Evolutionary conservation across 2,113 vertebrate genomes (phyloP), one percentile per base, ranked within the genome.

Genomic region (Oncorhynchus tshawytscha): DNA sequence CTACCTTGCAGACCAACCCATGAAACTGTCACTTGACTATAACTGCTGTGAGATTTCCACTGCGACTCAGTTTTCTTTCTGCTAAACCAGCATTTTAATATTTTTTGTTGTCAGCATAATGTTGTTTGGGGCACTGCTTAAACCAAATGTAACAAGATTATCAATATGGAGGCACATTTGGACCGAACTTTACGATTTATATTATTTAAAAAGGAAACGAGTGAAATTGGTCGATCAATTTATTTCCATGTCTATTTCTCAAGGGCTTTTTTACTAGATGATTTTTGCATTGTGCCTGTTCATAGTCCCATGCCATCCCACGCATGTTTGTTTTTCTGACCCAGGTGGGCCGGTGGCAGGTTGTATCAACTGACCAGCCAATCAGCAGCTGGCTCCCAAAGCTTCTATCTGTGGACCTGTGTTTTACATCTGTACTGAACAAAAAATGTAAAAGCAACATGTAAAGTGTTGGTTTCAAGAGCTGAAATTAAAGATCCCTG

Each of bases 161-260:
- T 45, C 9, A 20, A 22, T 48, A 16, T 72, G 15, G 48, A 15
- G 54, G n/a, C 29, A 71, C 25, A 29, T 9, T 71, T 54, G 49
- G 45, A 57, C 24, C 29, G 5, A 9, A 81, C 81, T 78, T 81
- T 87, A 76, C 75, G 73, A 75, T 76, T 85, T 80, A 80, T 87
- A 67, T 66, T 45, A 82, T 71, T 72, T 54, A 71, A 83, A 81
- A 77, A 69, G 22, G 25, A 66, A 66, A 29, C 1, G 3, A 29
- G 24, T 15, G 24, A 12, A 25, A 67, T 67, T 67, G 65, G 24
- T 67, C 25, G 11, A 25, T 31, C 13, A 9, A 25, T 31, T 13
- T 29, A 3, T 12, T 45, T 70, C 34, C 39, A 45, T 65, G 68
- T 45, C 70, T 0, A 45, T 12, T 11, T 45, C 9, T 45, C 39